These are phyloP conservation scores for Plemyria rubiginata DNA, from an alignment of 2,888 invertebrate species.

Conservation along the genomic window DNA sequence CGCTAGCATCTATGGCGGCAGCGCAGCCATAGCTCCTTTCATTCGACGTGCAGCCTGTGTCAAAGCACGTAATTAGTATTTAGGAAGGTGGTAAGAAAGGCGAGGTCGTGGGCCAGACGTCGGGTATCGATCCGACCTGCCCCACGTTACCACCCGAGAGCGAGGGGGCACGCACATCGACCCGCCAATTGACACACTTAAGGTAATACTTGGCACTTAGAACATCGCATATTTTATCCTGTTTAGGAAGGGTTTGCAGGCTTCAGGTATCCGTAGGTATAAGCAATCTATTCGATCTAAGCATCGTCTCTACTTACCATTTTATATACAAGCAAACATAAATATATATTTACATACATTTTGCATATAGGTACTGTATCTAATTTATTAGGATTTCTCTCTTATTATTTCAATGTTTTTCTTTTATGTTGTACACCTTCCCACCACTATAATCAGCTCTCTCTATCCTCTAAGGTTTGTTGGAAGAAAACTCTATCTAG, in stretches of 20 bases:
- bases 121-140: conserved; percentile 88
- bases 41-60: conserved; percentile 81
- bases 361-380: too few relatives aligned
- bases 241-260: conserved; percentile 9
- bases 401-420: too few relatives aligned
- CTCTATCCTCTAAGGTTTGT: too few relatives aligned
- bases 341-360: too few relatives aligned
- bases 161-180: conserved; percentile 80
- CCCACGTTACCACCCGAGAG: conserved; percentile 70
- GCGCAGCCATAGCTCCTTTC: conserved; percentile 75
- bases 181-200: conserved; percentile 84
- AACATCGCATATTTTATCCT: conserved; percentile 62
- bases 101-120: conserved; percentile 86
- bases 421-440: too few relatives aligned
- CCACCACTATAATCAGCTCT: too few relatives aligned
- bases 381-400: too few relatives aligned
- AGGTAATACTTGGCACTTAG: conserved; percentile 80
- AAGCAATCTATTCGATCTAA: conserved; percentile 5
- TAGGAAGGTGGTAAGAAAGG: conserved; percentile 85
- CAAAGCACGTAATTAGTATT: conserved; percentile 86
- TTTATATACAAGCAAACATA: conserved; percentile 1
- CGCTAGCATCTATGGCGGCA: conserved; percentile 61
- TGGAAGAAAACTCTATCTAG: too few relatives aligned
- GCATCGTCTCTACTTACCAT: neutral
- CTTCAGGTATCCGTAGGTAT: neutral